Evolutionary conservation across 2,113 vertebrate genomes (phyloP), one percentile per base, ranked within the genome.

Genomic region (Cyanoramphus novaezelandiae): DNA sequence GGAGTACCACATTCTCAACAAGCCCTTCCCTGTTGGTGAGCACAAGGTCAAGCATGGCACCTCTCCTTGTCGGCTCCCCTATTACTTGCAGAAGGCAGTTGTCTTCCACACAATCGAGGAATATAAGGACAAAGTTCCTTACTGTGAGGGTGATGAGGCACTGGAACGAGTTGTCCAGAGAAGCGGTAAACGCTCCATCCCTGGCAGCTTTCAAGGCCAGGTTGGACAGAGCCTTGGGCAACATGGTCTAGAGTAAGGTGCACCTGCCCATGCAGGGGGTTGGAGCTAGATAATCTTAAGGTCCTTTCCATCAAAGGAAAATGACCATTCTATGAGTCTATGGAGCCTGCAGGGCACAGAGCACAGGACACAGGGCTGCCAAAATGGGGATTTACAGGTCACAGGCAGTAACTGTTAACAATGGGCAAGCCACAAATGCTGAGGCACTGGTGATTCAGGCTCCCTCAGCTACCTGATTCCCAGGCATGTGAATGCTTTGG

Each of bases 331-430:
- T 53, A 53, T 53, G 28, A 53, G 16, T 53, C 52, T 53, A 29
- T 53, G 52, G 52, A 53, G 28, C 28, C 52, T 53, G 28, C 27
- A 52, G 50, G 25, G 33, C 55, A 53, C 46, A 39, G 2, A 0
- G 27, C 23, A 11, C 24, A 16, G 55, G n/a, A 23, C 33, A 11
- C n/a, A 19, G 47, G 28, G 31, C 31, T 57, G 53, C 17, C 55
- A 6, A 4, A 9, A 13, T 1, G 8, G 13, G 4, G 52, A 9
- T 18, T 14, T 47, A 4, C 1, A 3, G 17, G 7, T 13, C 27
- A 18, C 4, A 5, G 33, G 28, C 46, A 43, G 50, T 29, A 17
- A 3, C 33, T 33, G 16, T 74, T 39, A 68, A 17, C 37, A 18
- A 2, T 0, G 6, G 24, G 49, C 44, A 55, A 50, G 17, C 13